Evolutionary conservation across 2,797 vertebrate species (phyloP).

Genomic region (Aselliscus stoliczkanus): DNA sequence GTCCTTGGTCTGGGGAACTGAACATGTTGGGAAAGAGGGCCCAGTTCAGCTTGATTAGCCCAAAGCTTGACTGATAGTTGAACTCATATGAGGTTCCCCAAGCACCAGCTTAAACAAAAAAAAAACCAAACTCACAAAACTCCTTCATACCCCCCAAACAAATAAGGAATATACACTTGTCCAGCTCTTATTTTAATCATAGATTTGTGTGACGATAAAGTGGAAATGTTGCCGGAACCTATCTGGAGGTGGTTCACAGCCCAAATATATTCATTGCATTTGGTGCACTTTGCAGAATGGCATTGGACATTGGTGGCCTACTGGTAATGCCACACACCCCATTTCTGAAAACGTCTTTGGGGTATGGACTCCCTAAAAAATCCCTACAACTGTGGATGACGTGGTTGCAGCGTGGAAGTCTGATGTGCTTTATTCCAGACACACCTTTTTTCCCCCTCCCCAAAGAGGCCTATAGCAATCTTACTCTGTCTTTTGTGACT

Average conservation of each 20-base stretch:
- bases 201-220: not conserved
- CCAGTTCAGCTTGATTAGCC: not conserved
- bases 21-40: not conserved
- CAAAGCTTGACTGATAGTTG: not conserved
- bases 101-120: slow-evolving; percentile 14
- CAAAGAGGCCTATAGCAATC: not conserved
- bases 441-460: not conserved
- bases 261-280: not conserved
- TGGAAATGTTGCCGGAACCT: not conserved
- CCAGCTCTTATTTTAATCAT: not conserved
- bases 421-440: not conserved
- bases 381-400: not conserved
- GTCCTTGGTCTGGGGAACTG: not conserved
- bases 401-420: not conserved
- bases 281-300: not conserved
- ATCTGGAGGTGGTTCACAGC: not conserved
- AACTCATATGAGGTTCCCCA: not conserved
- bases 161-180: not conserved
- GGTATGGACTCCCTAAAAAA: not conserved
- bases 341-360: not conserved
- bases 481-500: not conserved
- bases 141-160: not conserved
- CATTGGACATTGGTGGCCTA: not conserved
- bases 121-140: not conserved
- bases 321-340: not conserved